Base-by-base conservation (phyloP, 92 coral and sea anemone species). In the Ricordea florida region DNA sequence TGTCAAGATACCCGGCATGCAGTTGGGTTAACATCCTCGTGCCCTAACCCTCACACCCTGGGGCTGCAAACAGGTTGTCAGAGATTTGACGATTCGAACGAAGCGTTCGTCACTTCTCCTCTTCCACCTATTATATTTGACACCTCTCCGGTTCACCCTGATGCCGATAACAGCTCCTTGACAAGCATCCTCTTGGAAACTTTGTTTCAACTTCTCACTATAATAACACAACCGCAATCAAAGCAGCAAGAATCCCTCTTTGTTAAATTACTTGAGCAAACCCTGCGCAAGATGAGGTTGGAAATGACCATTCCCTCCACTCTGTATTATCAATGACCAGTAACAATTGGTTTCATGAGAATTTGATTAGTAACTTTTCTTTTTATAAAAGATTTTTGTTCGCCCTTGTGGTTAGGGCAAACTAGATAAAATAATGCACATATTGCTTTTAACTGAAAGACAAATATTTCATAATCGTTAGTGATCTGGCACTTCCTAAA, bases 201-300 rank as follows among this genome's bases (percentile, higher is more conserved):
- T 17, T 37, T 70, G 29, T 70, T 70, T 52, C 77, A 70, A 32
- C 32, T 70, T 5, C 64, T 70, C 3, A 30, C 63, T 18, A 38
- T 70, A 36, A 53, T 70, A 13, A 70, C 77, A 18, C 77, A 70
- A 34, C 77, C 77, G 15, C 52, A 70, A n/a, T 52, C 77, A 13
- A 56, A 37, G 20, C 63, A 70, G 14, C 77, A 70, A 41, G 77
- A 70, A 29, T 63, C 77, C 31, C 16, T 53, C 6, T 70, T 70
- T 9, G 77, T 70, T 29, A 65, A 70, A n/a, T 28, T 70, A 53
- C 24, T 70, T 3, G 77, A 70, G 41, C 40, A 55, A 4, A 70
- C 77, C 9, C 77, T 70, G 8, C 65, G 64, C 1, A 21, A 36
- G 4, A 70, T 70, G 77, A 70, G 42, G 29, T 52, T 37, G 25